Conservation (phyloP, 2,888 invertebrate species). For the Anagyrus pseudococci region DNA sequence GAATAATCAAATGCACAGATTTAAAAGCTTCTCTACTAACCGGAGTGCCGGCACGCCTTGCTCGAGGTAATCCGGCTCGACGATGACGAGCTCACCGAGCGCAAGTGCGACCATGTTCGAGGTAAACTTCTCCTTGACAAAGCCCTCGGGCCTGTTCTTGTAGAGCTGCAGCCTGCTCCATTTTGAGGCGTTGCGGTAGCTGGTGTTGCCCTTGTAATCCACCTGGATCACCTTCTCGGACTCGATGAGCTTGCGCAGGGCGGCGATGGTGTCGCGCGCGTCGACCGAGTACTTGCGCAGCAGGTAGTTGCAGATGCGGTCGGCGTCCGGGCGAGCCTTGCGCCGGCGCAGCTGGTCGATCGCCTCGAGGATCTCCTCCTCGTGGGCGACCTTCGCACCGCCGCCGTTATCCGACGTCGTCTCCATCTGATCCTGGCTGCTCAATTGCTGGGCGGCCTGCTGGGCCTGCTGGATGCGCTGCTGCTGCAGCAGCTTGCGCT, state of each 20-base stretch:
- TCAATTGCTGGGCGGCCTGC: constrained; percentile 4
- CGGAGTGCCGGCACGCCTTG: constrained; percentile 75
- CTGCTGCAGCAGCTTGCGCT: constrained; percentile 20
- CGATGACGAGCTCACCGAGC: constrained; percentile 74
- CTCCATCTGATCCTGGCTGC: neutral
- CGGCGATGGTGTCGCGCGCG: constrained; percentile 73
- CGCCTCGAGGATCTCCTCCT: constrained; percentile 80
- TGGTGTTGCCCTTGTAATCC: constrained; percentile 85
- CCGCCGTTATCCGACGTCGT: neutral
- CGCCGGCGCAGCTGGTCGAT: constrained; percentile 84
- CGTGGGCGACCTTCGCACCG: constrained; percentile 65
- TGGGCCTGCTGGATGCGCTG: neutral
- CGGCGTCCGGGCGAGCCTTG: constrained; percentile 84
- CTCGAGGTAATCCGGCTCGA: constrained; percentile 75
- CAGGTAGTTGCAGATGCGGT: constrained; percentile 83
- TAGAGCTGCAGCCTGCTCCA: constrained; percentile 64
- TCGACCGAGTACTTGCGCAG: constrained; percentile 76
- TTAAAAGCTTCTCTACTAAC: too few relatives aligned
- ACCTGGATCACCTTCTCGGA: constrained; percentile 80
- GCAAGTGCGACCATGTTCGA: constrained; percentile 70
- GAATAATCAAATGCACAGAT: neutral
- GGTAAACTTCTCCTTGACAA: constrained; percentile 62
- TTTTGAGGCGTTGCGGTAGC: constrained; percentile 83
- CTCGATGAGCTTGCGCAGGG: constrained; percentile 77
- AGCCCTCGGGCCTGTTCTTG: constrained; percentile 64